These are phyloP conservation scores for Zelostemma sp. DNA, from an alignment of 1,140 invertebrate species.

Conservation along the genomic window DNA sequence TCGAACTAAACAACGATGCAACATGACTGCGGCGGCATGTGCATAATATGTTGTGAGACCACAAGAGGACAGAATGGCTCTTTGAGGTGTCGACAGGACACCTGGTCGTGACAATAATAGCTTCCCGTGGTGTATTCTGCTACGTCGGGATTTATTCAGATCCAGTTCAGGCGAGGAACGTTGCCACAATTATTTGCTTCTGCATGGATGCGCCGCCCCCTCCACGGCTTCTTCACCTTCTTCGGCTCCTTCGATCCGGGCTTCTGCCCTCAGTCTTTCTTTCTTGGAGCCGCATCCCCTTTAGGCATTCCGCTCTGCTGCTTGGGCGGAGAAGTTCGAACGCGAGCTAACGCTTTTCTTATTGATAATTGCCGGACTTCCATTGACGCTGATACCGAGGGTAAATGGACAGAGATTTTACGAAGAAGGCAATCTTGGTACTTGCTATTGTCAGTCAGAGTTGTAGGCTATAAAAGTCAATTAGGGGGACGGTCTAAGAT, in stretches of 20 bases:
- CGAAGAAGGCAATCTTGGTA: not conserved
- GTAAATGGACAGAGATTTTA: not conserved
- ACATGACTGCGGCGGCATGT: not conserved
- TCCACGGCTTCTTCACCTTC: constrained; percentile 1
- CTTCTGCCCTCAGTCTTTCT: too few species aligned
- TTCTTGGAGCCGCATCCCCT: not conserved
- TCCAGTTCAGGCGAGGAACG: not conserved
- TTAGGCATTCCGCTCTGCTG: constrained; percentile 4
- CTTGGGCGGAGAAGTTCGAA: constrained; percentile 12
- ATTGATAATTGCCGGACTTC: constrained; percentile 19
- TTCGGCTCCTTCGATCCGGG: not conserved
- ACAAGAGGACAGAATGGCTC: constrained; percentile 18
- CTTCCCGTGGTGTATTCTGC: constrained; percentile 14
- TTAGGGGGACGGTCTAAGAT: constrained; percentile 8
- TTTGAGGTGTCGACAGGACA: constrained; percentile 35
- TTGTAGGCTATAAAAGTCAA: constrained; percentile 22
- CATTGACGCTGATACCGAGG: constrained; percentile 6
- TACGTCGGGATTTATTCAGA: constrained; percentile 23
- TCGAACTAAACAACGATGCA: constrained; percentile 5
- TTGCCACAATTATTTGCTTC: constrained; percentile 22
- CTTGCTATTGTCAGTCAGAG: constrained; percentile 1
- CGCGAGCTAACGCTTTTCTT: constrained; percentile 5
- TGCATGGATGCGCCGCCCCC: constrained; percentile 10
- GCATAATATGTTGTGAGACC: constrained; percentile 11
- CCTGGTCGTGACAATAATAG: constrained; percentile 27